Evolutionary conservation across 2,888 invertebrate species (phyloP).

Genomic region (Seladonia tumulorum): DNA sequence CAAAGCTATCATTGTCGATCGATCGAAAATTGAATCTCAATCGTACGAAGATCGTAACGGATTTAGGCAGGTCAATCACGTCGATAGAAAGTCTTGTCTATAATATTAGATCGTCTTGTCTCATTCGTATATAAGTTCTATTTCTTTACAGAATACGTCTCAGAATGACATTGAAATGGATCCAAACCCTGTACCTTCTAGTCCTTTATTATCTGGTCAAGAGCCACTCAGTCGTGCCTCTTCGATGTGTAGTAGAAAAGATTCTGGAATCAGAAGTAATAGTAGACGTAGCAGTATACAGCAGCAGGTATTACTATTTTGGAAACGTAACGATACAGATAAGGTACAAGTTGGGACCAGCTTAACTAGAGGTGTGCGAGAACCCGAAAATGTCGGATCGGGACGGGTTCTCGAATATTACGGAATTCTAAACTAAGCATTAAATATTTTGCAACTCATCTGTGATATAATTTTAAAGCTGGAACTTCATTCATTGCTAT

Average conservation of each 20-base stretch:
- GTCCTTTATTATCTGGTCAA: constrained; percentile 81
- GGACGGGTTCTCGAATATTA: neutral
- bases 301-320: constrained; percentile 88
- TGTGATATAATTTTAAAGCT: neutral
- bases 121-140: constrained; percentile 46
- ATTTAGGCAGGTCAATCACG: constrained; percentile 70
- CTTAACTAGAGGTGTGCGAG: neutral
- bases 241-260: constrained; percentile 93
- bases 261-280: constrained; percentile 94
- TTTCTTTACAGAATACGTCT: constrained; percentile 70
- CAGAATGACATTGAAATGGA: constrained; percentile 81
- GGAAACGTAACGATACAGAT: neutral
- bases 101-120: neutral
- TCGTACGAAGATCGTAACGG: constrained; percentile 69
- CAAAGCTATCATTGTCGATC: constrained; percentile 56
- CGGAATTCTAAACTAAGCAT: neutral
- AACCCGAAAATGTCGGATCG: neutral
- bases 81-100: constrained; percentile 27
- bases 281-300: constrained; percentile 94
- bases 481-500: constrained; percentile 2
- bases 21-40: constrained; percentile 54
- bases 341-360: neutral
- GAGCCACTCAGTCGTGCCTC: constrained; percentile 91
- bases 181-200: constrained; percentile 82
- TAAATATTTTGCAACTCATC: neutral